Percentiles rank a stretch among this genome's conserved stretches.
These are phyloP conservation scores for Neosalanx taihuensis DNA, from an alignment of 2,797 vertebrate species.

Conservation along the genomic window DNA sequence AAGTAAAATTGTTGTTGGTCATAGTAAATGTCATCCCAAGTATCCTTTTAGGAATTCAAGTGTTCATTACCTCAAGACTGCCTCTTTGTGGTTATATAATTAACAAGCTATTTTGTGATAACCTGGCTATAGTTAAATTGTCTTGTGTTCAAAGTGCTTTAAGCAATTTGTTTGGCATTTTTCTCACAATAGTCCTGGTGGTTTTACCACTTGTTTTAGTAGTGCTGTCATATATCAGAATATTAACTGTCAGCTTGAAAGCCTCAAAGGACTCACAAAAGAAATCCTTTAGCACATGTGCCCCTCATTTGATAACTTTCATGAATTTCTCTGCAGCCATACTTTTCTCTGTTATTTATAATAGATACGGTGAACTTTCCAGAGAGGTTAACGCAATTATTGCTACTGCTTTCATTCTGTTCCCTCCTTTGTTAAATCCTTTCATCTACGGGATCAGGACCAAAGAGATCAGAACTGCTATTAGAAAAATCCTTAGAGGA, in stretches of 20 bases:
- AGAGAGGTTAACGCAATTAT: constrained; percentile 12
- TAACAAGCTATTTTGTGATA: constrained; percentile 30
- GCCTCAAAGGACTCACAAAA: constrained; percentile 18
- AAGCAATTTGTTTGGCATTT: constrained; percentile 15
- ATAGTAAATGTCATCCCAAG: constrained; percentile 40
- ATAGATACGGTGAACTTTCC: background rate
- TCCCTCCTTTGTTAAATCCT: constrained; percentile 27
- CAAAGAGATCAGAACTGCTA: constrained; percentile 22
- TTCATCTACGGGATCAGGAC: constrained; percentile 31
- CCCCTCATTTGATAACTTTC: constrained; percentile 28
- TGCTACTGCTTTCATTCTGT: constrained; percentile 12
- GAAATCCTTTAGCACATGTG: constrained; percentile 29
- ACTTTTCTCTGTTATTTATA: constrained; percentile 28
- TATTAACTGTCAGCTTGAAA: constrained; percentile 21
- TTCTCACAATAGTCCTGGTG: constrained; percentile 4
- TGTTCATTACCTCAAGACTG: constrained; percentile 22
- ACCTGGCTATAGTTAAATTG: constrained; percentile 17
- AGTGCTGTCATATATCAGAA: constrained; percentile 21
- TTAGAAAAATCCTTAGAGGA: constrained; percentile 13
- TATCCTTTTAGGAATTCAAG: constrained; percentile 4
- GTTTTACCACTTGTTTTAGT: constrained; percentile 20
- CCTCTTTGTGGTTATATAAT: constrained; percentile 20
- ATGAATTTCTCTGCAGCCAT: constrained; percentile 23
- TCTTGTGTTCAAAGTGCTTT: constrained; percentile 24
- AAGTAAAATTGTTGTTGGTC: constrained; percentile 43